A percentile compares a stretch with the other conserved stretches of the same genome.
These are phyloP conservation scores for Leiothrix lutea DNA, from an alignment of 2,113 vertebrate species.

Conservation along the genomic window DNA sequence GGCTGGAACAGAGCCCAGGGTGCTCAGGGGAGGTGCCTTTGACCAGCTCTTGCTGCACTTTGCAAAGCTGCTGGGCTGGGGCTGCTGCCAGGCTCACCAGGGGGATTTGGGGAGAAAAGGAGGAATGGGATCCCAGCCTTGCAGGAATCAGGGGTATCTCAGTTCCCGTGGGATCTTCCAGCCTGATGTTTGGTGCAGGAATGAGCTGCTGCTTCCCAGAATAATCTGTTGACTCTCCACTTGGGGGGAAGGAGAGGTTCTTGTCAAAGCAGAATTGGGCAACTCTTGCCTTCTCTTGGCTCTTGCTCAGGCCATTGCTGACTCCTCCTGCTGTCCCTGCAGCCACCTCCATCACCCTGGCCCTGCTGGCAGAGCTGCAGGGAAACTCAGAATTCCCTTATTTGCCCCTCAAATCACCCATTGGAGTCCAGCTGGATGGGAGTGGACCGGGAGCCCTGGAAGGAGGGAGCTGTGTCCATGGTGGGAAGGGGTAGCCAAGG, in stretches of 20 bases:
- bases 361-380: neutral
- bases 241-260: neutral
- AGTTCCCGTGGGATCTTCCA: neutral
- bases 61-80: neutral
- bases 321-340: neutral
- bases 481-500: neutral
- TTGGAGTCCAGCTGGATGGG: fast-evolving
- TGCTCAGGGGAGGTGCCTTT: neutral
- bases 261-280: neutral
- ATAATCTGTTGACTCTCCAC: neutral
- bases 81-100: neutral
- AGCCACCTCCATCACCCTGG: neutral
- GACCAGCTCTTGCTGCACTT: neutral
- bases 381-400: neutral
- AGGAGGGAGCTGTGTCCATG: neutral
- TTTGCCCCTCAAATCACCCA: neutral
- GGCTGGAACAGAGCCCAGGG: neutral
- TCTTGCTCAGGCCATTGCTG: neutral
- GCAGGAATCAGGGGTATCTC: neutral
- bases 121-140: neutral
- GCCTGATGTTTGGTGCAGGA: neutral
- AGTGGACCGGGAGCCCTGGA: neutral
- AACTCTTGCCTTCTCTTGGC: neutral
- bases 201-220: neutral
- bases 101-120: neutral